Evolutionary conservation across 2,113 vertebrate species (phyloP), one percentile per base, ranked within the genome.

Genomic region (Saguinus imperator): DNA sequence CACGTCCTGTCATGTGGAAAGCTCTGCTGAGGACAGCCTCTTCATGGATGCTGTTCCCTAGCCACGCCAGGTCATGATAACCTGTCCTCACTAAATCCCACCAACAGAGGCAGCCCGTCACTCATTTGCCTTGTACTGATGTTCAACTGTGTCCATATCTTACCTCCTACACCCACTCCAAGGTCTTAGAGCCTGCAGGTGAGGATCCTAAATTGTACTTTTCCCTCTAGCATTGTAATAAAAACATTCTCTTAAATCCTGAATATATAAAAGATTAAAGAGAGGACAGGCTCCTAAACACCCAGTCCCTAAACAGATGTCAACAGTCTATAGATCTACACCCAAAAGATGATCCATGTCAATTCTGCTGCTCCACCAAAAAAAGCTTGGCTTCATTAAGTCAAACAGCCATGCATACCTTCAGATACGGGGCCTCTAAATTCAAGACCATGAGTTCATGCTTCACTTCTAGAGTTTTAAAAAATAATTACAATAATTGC

Each of bases 401-500:
- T 72, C 72, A 37, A 80, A 82, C 17, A 72, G 37, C 40, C 43
- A 29, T 1, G 20, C 37, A 58, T 58, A 73, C 21, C 23, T 91
- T 45, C 50, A 43, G 23, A 50, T 48, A 29, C 29, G 1, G 29
- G 9, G 37, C 32, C 35, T 86, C 57, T 16, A 77, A 70, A 89
- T 64, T 83, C 35, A 61, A 97, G 40, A 23, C 68, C 64, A 32
- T 17, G 45, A 61, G 13, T 70, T 43, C 45, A 55, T 0, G 32
- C 35, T 87, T 91, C 73, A 73, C 40, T 58, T 66, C 43, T 40
- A 55, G 35, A 45, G 13, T 58, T 75, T 81, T 52, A 40, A 64
- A 77, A 95, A 75, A 66, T 27, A 70, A 83, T 86, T 27, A 55
- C 88, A 96, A 94, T 48, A 89, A 77, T 85, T 40, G 80, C 50